A percentile compares a stretch with the other conserved stretches of the same genome.
Evolutionary conservation across 2,888 invertebrate genomes (phyloP).

Genomic region (Laspeyria flexula): DNA sequence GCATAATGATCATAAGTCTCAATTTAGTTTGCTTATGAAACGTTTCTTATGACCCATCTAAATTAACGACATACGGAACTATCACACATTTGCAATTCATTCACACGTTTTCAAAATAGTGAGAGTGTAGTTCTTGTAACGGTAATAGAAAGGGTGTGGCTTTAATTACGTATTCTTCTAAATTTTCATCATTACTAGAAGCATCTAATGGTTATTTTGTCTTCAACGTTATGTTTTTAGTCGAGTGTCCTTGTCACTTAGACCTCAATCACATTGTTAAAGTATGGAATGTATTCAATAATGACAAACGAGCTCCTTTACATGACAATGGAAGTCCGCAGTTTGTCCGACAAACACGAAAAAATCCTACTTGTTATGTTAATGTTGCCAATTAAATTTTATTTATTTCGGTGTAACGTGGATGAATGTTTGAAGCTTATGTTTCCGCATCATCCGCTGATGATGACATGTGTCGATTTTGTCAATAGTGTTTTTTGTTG

Average conservation of each 20-base stretch:
- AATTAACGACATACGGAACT: too few species aligned
- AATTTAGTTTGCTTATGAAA: neutral
- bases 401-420: conserved; percentile 49
- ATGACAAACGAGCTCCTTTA: conserved; percentile 67
- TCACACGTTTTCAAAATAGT: neutral
- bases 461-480: conserved; percentile 24
- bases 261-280: conserved; percentile 52
- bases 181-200: neutral
- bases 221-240: conserved; percentile 12
- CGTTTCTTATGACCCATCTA: neutral
- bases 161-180: neutral
- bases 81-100: too few species aligned
- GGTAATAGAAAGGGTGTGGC: neutral
- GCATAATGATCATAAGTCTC: neutral
- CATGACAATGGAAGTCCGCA: conserved; percentile 69
- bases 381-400: conserved; percentile 57
- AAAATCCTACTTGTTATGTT: conserved; percentile 67
- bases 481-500: neutral
- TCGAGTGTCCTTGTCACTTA: conserved; percentile 42
- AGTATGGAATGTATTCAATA: conserved; percentile 54
- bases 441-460: conserved; percentile 43
- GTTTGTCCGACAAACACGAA: conserved; percentile 61
- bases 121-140: neutral
- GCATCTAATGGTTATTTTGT: neutral
- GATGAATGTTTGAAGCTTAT: conserved; percentile 42